phyloP scores from a whole-genome alignment of 30 jellyfish, hydroid and myxozoan species.

The Hydractinia symbiolongicarpus region DNA sequence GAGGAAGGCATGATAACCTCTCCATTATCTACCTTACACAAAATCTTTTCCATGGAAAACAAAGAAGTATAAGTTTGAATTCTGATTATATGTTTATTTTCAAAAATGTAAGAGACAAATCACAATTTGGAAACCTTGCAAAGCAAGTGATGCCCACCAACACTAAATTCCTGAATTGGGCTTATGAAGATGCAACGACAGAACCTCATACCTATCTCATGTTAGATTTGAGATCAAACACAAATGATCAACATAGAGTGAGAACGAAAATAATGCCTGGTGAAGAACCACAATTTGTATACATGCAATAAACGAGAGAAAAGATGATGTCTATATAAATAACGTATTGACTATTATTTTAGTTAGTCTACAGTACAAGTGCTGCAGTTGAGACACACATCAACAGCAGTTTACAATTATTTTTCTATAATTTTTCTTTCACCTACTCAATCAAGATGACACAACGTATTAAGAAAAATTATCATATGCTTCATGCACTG shows the following conservation, averaged over 20 bases:
- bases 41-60: conserved; percentile 12
- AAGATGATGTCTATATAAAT: not conserved
- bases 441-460: too few relatives aligned
- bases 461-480: conserved; percentile 20
- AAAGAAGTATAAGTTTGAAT: conserved; percentile 13
- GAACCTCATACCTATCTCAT: not conserved
- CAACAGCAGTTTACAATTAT: too few relatives aligned
- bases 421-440: too few relatives aligned
- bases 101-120: conserved; percentile 30
- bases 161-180: not conserved
- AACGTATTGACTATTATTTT: too few relatives aligned
- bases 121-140: conserved; percentile 20
- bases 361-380: too few relatives aligned
- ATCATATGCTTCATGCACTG: conserved; percentile 18
- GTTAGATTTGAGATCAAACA: not conserved
- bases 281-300: conserved; percentile 17
- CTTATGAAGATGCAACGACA: conserved; percentile 19
- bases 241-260: not conserved
- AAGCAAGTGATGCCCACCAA: conserved; percentile 14
- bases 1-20: conserved; percentile 29
- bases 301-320: not conserved
- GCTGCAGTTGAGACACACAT: too few relatives aligned
- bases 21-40: conserved; percentile 10
- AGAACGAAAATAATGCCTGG: conserved; percentile 26
- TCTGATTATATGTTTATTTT: conserved; percentile 10